Percentiles rank a stretch among this genome's conserved stretches.
Evolutionary conservation across 2,113 vertebrate species (phyloP).

Genomic region (Triplophysa tibetana): DNA sequence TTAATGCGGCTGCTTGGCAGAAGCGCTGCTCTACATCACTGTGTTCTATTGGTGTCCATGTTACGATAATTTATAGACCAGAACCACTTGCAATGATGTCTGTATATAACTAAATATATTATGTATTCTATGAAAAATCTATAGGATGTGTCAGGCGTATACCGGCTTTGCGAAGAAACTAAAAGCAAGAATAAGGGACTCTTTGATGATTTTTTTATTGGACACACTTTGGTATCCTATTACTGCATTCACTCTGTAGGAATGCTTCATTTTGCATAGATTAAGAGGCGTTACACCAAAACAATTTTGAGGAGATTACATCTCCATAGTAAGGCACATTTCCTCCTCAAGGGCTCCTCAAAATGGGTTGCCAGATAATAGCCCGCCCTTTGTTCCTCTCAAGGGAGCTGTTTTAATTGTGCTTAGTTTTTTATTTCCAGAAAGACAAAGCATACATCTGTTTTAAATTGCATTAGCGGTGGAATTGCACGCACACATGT

Average conservation of each 20-base stretch:
- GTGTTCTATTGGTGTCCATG: neutral
- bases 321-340: neutral
- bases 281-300: conserved; percentile 15
- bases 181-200: no score
- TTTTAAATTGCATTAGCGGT: conserved; percentile 2
- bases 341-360: conserved; percentile 1
- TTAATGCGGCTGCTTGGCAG: conserved; percentile 20
- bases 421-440: neutral
- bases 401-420: neutral
- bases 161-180: no score
- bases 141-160: neutral
- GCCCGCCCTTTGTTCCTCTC: conserved; percentile 24
- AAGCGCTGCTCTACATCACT: conserved; percentile 2
- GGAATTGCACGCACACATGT: neutral
- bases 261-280: conserved; percentile 5
- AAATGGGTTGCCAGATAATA: conserved; percentile 14
- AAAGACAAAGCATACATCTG: neutral
- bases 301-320: conserved; percentile 24
- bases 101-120: neutral
- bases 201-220: no score
- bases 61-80: neutral
- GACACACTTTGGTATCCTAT: conserved; percentile 8
- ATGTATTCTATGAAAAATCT: neutral
- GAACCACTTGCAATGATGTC: neutral
- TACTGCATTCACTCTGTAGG: conserved; percentile 16